These are phyloP conservation scores for Diaphora mendica DNA, from an alignment of 2,888 invertebrate species.

Conservation along the genomic window DNA sequence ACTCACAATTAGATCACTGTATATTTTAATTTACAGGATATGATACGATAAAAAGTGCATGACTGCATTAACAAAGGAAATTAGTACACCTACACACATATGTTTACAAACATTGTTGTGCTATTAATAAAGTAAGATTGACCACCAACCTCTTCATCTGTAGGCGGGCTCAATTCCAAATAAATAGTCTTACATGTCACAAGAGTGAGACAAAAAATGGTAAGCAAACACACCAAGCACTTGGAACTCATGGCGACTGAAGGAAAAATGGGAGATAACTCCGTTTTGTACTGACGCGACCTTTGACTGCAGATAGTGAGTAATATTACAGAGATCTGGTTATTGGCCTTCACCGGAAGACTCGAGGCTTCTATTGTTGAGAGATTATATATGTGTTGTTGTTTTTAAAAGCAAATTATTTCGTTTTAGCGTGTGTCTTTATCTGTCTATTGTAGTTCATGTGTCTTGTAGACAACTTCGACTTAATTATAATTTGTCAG, in stretches of 20 bases:
- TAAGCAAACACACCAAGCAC: slow-evolving; percentile 50
- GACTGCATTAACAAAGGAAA: background rate
- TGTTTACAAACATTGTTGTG: background rate
- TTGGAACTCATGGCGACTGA: slow-evolving; percentile 54
- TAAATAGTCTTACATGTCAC: slow-evolving; percentile 67
- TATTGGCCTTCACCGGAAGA: slow-evolving; percentile 57
- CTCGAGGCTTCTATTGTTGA: slow-evolving; percentile 12
- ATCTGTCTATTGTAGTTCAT: background rate
- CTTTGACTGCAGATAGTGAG: slow-evolving; percentile 63
- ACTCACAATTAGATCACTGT: background rate
- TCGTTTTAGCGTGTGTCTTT: background rate
- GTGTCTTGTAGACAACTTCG: background rate
- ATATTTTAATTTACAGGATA: background rate
- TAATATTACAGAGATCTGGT: slow-evolving; percentile 52
- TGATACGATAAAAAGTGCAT: background rate
- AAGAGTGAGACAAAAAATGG: slow-evolving; percentile 42
- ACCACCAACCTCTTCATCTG: slow-evolving; percentile 70
- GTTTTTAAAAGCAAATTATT: background rate
- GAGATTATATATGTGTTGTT: slow-evolving; percentile 3
- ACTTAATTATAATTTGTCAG: background rate
- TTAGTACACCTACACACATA: background rate
- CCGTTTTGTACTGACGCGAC: slow-evolving; percentile 50
- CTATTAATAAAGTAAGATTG: background rate
- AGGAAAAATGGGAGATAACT: slow-evolving; percentile 56
- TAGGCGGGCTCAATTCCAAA: slow-evolving; percentile 65